Evolutionary conservation across 2,797 vertebrate species (phyloP), one percentile per base, ranked within the genome.

Genomic region (Crenuchus spilurus): DNA sequence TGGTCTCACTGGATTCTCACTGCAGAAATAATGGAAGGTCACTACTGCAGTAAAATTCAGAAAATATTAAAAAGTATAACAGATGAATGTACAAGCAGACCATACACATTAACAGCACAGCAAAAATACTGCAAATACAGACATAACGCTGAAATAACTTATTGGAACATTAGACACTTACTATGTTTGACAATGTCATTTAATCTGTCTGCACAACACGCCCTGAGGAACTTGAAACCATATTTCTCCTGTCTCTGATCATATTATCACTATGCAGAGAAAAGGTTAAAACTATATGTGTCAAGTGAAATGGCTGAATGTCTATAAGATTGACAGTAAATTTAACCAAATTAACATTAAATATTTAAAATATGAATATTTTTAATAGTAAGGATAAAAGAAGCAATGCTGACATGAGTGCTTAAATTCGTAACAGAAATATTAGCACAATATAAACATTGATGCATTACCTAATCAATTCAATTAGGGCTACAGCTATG

Each of bases 281-380:
- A 93, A 93, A 93, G 91, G 91, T 90, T 91, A 93, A 88, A 80
- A 82, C 64, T 83, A 90, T 88, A 82, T 68, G 70, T 77, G 81
- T 75, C 85, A 75, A 85, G 83, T 84, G n/a, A 85, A 88, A 87
- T 82, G 76, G 77, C 84, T 10, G 31, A 72, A 79, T 74, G 84
- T 82, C 79, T 83, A 78, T 79, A 83, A 82, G 83, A 75, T 69
- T 78, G 84, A 24, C 52, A 61, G 41, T 48, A 18, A 22, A 41
- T 66, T 18, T 37, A 58, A 66, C 41, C 20, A 2, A 39, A 39
- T 28, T 33, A 41, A 14, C 31, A n/a, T 28, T 28, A 52, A 5
- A 31, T 0, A 30, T 8, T 35, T 35, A 54, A 54, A 7, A 54
- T 4, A 2, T n/a, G 3, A 18, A 10, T 4, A 31, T 8, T 13